These are phyloP conservation scores for Neodontobutis hainanensis DNA, from an alignment of 2,113 vertebrate genomes.

Conservation along the genomic window DNA sequence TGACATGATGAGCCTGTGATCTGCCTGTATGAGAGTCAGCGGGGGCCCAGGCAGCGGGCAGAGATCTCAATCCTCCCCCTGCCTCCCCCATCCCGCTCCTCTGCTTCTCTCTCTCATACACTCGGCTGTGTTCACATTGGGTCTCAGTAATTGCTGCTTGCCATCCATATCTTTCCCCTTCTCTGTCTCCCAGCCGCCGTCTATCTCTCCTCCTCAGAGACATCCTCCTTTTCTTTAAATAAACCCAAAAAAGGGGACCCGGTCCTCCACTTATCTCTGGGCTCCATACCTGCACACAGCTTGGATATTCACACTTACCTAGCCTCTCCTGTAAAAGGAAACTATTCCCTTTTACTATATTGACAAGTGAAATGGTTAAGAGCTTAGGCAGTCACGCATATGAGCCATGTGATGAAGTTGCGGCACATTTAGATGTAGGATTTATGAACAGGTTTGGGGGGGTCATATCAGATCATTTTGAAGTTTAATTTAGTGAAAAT, in stretches of 20 bases:
- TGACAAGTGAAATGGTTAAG: slow-evolving; percentile 65
- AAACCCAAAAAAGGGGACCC: slow-evolving; percentile 44
- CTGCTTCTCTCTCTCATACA: slow-evolving; percentile 55
- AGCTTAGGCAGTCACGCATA: slow-evolving; percentile 44
- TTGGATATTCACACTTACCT: slow-evolving; percentile 74
- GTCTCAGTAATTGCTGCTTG: slow-evolving; percentile 78
- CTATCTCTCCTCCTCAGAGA: slow-evolving; percentile 76
- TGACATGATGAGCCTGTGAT: slow-evolving; percentile 84
- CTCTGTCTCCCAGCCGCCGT: slow-evolving; percentile 67
- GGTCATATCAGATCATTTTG: slow-evolving; percentile 47
- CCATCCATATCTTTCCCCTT: slow-evolving; percentile 74
- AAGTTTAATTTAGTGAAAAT: slow-evolving; percentile 33
- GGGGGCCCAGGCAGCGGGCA: slow-evolving; percentile 69
- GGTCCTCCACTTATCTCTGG: slow-evolving; percentile 72
- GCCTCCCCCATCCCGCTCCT: slow-evolving; percentile 27
- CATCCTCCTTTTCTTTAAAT: slow-evolving; percentile 65
- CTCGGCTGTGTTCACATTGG: slow-evolving; percentile 68
- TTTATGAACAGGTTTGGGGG: slow-evolving; percentile 27
- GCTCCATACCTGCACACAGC: slow-evolving; percentile 66
- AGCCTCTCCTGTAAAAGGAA: slow-evolving; percentile 36
- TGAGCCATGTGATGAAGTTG: slow-evolving; percentile 46
- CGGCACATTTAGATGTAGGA: slow-evolving; percentile 41
- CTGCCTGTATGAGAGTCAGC: slow-evolving; percentile 80
- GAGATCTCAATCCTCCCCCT: slow-evolving; percentile 79
- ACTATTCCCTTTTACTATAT: slow-evolving; percentile 44